Evolutionary conservation across 2,113 vertebrate species (phyloP).

Genomic region (Nycticorax nycticorax): DNA sequence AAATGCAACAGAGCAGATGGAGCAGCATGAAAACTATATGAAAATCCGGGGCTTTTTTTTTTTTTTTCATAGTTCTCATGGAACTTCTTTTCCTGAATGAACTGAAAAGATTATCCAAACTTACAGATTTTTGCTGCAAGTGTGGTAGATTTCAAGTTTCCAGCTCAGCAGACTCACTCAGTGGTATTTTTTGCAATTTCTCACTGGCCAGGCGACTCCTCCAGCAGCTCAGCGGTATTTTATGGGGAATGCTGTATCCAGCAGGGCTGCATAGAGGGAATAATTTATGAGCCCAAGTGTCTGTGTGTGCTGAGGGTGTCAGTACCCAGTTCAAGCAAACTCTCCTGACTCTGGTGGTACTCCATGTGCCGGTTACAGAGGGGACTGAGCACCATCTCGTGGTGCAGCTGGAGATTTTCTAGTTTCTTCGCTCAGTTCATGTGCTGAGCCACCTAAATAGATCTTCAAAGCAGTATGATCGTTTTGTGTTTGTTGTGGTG

Average conservation of each 20-base stretch:
- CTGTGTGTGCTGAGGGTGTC: neutral
- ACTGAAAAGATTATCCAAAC: neutral
- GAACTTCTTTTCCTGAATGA: neutral
- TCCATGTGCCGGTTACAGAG: neutral
- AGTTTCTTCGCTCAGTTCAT: neutral
- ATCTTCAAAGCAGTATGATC: neutral
- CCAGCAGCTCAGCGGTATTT: neutral
- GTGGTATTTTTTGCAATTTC: neutral
- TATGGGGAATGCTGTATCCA: neutral
- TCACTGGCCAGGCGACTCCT: neutral
- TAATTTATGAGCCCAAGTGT: rapidly evolving
- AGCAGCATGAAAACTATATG: neutral
- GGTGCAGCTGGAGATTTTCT: neutral
- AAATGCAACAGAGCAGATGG: neutral
- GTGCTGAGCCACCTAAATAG: neutral
- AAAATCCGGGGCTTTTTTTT: neutral
- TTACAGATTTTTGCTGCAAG: neutral
- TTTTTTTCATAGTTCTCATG: neutral
- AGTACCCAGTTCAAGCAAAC: neutral
- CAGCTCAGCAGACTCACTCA: neutral
- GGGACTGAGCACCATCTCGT: slow-evolving; percentile 32
- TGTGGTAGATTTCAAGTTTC: neutral
- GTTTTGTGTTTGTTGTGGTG: neutral
- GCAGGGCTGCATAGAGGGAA: neutral
- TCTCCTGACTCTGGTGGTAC: neutral